These are phyloP conservation scores for Keiferia lycopersicella DNA, from an alignment of 2,888 invertebrate species.

Conservation along the genomic window DNA sequence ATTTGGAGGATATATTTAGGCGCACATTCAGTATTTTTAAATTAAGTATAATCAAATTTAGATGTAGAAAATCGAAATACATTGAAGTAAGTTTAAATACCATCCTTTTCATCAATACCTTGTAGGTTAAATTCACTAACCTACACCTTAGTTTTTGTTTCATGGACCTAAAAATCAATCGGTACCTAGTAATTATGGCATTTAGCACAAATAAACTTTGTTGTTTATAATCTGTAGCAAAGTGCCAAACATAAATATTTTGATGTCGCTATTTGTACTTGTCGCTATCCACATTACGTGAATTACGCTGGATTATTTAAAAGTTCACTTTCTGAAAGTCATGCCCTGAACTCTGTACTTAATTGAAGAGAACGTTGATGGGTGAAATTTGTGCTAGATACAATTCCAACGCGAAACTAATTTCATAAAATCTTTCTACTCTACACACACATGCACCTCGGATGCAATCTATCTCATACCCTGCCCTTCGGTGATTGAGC, in stretches of 20 bases:
- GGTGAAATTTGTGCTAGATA: background rate
- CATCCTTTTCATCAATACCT: too few relatives aligned
- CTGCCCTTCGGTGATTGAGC: conserved; percentile 4
- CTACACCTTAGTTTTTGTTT: conserved; percentile 57
- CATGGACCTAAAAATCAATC: conserved; percentile 51
- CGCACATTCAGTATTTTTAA: too few relatives aligned
- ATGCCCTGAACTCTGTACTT: conserved; percentile 13
- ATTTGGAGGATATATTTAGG: too few relatives aligned
- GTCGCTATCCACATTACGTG: conserved; percentile 3
- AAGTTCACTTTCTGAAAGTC: conserved; percentile 4
- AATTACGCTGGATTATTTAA: background rate
- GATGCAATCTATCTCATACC: background rate
- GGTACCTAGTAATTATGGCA: conserved; percentile 58
- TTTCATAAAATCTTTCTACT: background rate
- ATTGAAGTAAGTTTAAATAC: too few relatives aligned
- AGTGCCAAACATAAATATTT: conserved; percentile 35
- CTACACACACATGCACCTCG: conserved; percentile 1
- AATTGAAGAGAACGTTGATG: background rate
- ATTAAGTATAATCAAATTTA: too few relatives aligned
- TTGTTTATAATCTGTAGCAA: conserved; percentile 28
- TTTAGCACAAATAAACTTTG: conserved; percentile 47
- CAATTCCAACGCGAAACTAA: conserved; percentile 7
- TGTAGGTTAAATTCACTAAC: too few relatives aligned
- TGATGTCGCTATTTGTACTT: background rate
- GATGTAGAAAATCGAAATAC: too few relatives aligned